Evolutionary conservation across 2,113 vertebrate genomes (phyloP).

Genomic region (Kryptolebias marmoratus): DNA sequence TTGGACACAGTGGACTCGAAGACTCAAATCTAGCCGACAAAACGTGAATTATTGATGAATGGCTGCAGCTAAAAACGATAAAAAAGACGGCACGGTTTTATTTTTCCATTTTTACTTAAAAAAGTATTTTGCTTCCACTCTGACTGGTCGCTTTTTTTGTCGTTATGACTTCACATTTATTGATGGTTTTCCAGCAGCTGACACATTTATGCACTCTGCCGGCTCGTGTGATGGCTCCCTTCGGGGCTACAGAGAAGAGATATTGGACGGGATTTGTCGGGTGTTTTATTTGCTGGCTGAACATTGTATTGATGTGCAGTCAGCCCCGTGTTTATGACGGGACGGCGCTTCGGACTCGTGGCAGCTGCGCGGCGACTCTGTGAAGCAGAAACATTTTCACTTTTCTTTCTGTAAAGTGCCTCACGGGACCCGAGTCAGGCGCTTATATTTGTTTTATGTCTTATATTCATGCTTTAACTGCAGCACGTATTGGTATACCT

Average conservation of each 20-base stretch:
- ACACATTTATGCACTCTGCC: not conserved
- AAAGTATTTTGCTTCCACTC: not conserved
- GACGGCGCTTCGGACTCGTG: constrained; percentile 15
- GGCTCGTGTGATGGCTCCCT: not conserved
- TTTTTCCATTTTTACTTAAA: constrained; percentile 3
- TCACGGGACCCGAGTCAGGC: constrained; percentile 22
- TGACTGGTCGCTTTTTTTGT: no score
- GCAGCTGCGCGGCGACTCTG: constrained; percentile 36
- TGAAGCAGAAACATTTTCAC: constrained; percentile 47
- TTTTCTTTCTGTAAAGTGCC: constrained; percentile 63
- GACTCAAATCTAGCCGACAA: constrained; percentile 48
- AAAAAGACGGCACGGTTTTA: constrained; percentile 3
- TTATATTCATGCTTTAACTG: not conserved
- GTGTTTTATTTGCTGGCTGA: constrained; percentile 18
- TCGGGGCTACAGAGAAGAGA: constrained; percentile 7
- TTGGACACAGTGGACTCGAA: constrained; percentile 50
- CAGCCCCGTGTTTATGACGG: constrained; percentile 19
- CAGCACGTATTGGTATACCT: no score
- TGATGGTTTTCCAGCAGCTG: not conserved
- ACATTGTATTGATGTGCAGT: constrained; percentile 14
- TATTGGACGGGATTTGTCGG: constrained; percentile 15
- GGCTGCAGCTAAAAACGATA: constrained; percentile 60
- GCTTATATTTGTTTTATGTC: not conserved
- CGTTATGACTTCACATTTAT: not conserved
- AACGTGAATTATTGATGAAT: constrained; percentile 70